phyloP scores from a whole-genome alignment of 2,888 invertebrate species.

The Caradrina clavipalpis region DNA sequence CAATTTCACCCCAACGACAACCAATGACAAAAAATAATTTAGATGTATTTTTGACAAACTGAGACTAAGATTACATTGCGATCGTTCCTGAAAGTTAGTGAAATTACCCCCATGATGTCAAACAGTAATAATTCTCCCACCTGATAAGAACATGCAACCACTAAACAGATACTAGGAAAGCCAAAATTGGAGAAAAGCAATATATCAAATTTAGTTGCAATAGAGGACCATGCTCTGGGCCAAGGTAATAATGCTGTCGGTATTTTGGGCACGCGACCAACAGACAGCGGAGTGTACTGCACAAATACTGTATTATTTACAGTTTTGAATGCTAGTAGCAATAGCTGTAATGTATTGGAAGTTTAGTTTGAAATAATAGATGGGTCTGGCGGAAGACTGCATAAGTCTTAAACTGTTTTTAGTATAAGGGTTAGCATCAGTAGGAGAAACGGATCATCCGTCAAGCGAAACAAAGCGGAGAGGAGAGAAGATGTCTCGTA shows the following conservation, averaged over 20 bases:
- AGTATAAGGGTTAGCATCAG: too few relatives aligned
- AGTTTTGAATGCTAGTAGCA: conserved; percentile 35
- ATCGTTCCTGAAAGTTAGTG: too few relatives aligned
- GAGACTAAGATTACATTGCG: too few relatives aligned
- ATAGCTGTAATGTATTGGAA: conserved; percentile 42
- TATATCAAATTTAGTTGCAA: conserved; percentile 30
- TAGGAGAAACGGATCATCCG: too few relatives aligned
- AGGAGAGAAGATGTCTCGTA: too few relatives aligned
- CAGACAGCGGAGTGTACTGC: conserved; percentile 42
- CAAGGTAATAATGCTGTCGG: conserved; percentile 61
- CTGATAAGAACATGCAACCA: background rate
- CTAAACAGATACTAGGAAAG: conserved; percentile 5
- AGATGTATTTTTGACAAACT: too few relatives aligned
- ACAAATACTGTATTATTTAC: conserved; percentile 60
- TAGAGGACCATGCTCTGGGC: conserved; percentile 19
- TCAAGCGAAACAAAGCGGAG: too few relatives aligned
- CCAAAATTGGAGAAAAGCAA: conserved; percentile 21
- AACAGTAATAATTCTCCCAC: background rate
- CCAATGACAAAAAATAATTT: too few relatives aligned
- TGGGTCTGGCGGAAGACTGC: background rate
- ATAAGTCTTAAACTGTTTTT: too few relatives aligned
- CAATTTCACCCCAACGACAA: too few relatives aligned
- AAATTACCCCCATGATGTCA: too few relatives aligned
- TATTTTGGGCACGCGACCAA: conserved; percentile 60
- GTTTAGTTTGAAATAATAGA: conserved; percentile 32